phyloP scores from a whole-genome alignment of 2,113 vertebrate genomes.

The Podocnemis expansa region DNA sequence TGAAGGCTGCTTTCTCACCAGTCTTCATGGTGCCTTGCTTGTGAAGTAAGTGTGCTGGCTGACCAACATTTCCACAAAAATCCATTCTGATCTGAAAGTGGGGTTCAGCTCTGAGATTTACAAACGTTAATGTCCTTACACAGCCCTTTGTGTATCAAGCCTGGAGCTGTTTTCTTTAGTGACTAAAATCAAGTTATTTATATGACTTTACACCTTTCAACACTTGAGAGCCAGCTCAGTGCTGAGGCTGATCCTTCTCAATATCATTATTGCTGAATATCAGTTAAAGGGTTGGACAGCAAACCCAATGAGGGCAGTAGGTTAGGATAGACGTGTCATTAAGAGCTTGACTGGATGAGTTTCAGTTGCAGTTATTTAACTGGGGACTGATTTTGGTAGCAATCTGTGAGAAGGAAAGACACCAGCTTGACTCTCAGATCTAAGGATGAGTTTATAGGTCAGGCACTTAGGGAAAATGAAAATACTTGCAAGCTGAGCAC shows the following conservation, averaged over 20 bases:
- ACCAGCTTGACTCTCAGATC: background rate
- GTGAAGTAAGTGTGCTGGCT: background rate
- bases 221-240: background rate
- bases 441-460: background rate
- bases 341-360: background rate
- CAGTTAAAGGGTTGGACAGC: background rate
- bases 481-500: accelerated
- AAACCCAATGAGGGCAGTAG: background rate
- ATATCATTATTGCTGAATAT: accelerated
- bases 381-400: accelerated
- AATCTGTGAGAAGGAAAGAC: accelerated
- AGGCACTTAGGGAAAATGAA: background rate
- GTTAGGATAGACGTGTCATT: background rate
- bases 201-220: background rate
- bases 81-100: background rate
- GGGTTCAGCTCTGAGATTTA: accelerated
- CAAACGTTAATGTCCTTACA: background rate
- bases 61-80: background rate
- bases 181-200: background rate
- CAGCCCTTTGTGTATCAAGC: background rate
- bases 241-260: background rate
- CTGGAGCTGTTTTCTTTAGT: background rate
- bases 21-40: background rate
- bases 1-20: background rate
- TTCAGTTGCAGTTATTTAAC: background rate